Conservation (phyloP, 2,113 vertebrate species). For the Aptenodytes forsteri region DNA sequence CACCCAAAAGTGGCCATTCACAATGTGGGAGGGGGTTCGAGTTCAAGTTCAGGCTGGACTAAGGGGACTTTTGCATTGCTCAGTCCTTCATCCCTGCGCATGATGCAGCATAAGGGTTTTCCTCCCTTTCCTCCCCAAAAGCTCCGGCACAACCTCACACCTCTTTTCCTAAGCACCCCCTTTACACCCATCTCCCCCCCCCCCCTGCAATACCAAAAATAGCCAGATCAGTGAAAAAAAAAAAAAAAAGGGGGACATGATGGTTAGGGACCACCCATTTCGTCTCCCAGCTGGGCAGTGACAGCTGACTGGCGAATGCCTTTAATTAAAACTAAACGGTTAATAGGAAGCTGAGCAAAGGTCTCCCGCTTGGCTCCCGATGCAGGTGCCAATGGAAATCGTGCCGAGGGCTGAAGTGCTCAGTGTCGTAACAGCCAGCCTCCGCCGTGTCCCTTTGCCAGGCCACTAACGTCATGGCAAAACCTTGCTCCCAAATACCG, state of each 20-base stretch:
- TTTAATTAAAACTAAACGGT: constrained; percentile 43
- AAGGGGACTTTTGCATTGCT: fast-evolving
- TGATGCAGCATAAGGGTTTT: fast-evolving
- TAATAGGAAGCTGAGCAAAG: constrained; percentile 40
- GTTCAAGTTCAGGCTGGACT: not conserved
- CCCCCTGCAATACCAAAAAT: not conserved
- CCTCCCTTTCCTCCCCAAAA: not conserved
- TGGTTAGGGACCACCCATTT: not conserved
- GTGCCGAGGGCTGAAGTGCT: not conserved
- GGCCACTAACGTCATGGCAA: not conserved
- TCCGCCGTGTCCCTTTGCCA: constrained; percentile 1
- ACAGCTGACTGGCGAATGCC: not conserved
- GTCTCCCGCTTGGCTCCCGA: not conserved
- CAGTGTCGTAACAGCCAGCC: constrained; percentile 19
- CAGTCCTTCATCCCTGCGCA: no score
- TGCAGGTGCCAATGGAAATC: constrained; percentile 36
- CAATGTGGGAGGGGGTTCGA: fast-evolving
- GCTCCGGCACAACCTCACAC: not conserved
- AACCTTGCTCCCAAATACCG: not conserved
- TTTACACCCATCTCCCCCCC: not conserved
- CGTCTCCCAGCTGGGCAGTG: not conserved
- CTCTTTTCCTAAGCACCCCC: not conserved
- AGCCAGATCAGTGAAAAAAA: no score
- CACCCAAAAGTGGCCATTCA: not conserved
- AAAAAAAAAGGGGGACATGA: fast-evolving